Percentiles rank a stretch among this genome's conserved stretches.
These are phyloP conservation scores for Caretta caretta DNA, from an alignment of 2,113 vertebrate genomes.

Conservation along the genomic window DNA sequence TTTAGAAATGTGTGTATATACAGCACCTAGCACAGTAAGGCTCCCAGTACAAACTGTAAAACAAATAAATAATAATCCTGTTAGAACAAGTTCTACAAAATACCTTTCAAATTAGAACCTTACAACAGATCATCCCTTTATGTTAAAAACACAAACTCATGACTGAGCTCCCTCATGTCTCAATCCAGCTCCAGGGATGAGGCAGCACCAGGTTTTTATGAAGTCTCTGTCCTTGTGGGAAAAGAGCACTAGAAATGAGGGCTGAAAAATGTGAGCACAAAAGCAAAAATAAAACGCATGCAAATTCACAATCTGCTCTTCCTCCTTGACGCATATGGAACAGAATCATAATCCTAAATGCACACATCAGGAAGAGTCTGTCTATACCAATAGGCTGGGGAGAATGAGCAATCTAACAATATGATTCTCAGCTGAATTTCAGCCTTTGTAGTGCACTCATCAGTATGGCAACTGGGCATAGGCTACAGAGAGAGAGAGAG, in stretches of 20 bases:
- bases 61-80: background rate
- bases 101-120: background rate
- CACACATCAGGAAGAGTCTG: background rate
- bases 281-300: background rate
- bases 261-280: background rate
- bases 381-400: background rate
- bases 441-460: no score
- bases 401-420: background rate
- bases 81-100: background rate
- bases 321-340: background rate
- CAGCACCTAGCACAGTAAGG: fast-evolving
- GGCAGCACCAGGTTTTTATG: background rate
- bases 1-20: background rate
- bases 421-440: background rate
- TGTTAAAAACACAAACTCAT: background rate
- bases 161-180: background rate
- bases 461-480: no score
- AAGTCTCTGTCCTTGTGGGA: background rate
- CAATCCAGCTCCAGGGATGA: background rate
- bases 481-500: background rate
- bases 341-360: background rate
- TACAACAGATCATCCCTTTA: background rate
- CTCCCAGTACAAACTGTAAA: fast-evolving
- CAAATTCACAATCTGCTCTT: background rate
- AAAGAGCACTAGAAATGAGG: background rate